These are phyloP conservation scores for Linepithema humile DNA, from an alignment of 1,140 invertebrate species.

Conservation along the genomic window DNA sequence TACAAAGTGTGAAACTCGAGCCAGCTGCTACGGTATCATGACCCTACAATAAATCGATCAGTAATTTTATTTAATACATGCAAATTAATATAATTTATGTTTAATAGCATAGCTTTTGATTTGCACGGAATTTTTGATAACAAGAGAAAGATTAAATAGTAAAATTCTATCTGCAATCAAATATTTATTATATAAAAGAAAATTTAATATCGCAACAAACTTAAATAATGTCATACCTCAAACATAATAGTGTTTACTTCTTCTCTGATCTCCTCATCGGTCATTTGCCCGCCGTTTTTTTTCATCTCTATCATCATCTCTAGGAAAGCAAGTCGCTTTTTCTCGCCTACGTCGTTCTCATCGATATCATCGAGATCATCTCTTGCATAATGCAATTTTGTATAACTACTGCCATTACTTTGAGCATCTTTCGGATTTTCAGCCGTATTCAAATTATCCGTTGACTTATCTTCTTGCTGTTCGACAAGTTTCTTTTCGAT, in stretches of 20 bases:
- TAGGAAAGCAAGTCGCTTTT: constrained; percentile 92
- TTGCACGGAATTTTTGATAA: too few species aligned
- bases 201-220: constrained; percentile 40
- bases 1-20: constrained; percentile 91
- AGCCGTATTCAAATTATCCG: constrained; percentile 19
- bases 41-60: constrained; percentile 85
- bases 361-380: constrained; percentile 90
- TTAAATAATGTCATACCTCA: constrained; percentile 86
- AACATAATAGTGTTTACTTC: constrained; percentile 96
- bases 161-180: too few species aligned
- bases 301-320: constrained; percentile 92
- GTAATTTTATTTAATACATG: too few species aligned
- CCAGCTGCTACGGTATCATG: constrained; percentile 95
- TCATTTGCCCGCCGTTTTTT: constrained; percentile 86
- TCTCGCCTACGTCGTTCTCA: constrained; percentile 90
- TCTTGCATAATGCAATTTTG: constrained; percentile 83
- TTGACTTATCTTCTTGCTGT: not conserved
- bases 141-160: too few species aligned
- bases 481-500: not conserved
- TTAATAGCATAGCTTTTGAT: too few species aligned
- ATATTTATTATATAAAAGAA: not conserved
- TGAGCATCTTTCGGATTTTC: too few species aligned
- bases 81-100: too few species aligned
- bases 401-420: constrained; percentile 1
- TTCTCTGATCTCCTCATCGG: constrained; percentile 92